A percentile compares a stretch with the other conserved stretches of the same genome.
Evolutionary conservation across 2,113 vertebrate genomes (phyloP).

Genomic region (Tragulus kanchil): DNA sequence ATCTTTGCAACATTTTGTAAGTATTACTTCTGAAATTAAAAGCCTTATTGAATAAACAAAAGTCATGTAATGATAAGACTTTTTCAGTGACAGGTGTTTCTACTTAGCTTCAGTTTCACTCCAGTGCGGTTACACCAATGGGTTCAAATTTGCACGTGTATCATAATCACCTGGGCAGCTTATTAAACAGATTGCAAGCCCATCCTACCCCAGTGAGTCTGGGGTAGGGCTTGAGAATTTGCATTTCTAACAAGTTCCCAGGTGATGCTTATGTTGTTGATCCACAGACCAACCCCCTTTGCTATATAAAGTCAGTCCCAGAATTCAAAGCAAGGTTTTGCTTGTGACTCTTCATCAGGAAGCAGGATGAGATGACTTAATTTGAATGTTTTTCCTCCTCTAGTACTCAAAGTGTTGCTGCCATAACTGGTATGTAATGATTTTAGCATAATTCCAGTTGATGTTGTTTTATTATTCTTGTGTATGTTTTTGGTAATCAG

Average conservation of each 20-base stretch:
- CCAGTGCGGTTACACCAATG: not conserved
- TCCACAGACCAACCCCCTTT: not conserved
- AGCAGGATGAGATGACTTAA: not conserved
- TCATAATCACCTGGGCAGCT: not conserved
- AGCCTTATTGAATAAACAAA: slow-evolving; percentile 1
- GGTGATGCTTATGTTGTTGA: not conserved
- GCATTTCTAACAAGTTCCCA: not conserved
- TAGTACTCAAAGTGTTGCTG: not conserved
- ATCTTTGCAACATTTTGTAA: slow-evolving; percentile 32
- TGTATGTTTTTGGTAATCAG: not conserved
- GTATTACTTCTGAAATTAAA: slow-evolving; percentile 6
- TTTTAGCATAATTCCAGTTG: not conserved
- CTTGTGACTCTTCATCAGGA: rapidly evolving
- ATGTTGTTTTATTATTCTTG: not conserved
- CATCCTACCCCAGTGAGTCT: rapidly evolving
- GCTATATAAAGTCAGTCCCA: not conserved
- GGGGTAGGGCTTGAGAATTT: not conserved
- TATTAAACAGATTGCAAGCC: not conserved
- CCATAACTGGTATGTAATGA: not conserved
- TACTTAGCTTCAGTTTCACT: not conserved
- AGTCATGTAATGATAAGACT: not conserved
- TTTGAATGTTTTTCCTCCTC: not conserved
- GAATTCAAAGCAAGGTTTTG: not conserved
- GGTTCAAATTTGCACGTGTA: not conserved
- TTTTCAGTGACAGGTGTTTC: not conserved